Evolutionary conservation across 2,797 vertebrate genomes (phyloP).

Genomic region (Onychomys arenicola): DNA sequence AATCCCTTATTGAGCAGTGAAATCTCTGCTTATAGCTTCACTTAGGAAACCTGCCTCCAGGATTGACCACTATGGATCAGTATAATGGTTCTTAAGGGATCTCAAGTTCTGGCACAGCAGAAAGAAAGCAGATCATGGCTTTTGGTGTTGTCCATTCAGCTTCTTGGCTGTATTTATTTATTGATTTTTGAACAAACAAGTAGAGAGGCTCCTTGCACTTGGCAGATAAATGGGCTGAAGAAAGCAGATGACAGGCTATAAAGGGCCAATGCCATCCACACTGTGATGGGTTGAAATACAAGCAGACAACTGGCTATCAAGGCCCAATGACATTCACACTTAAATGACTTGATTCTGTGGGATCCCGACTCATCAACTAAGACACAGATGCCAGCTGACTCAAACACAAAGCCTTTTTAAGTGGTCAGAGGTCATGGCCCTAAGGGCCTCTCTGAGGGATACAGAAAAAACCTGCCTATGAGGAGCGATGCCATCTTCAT

Average conservation of each 20-base stretch:
- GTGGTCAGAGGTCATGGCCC: neutral
- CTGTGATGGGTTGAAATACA: neutral
- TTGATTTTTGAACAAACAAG: slow-evolving; percentile 54
- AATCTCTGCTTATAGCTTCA: slow-evolving; percentile 60
- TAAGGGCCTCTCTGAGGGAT: neutral
- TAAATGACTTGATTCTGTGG: neutral
- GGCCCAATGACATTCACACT: neutral
- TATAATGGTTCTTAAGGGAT: neutral
- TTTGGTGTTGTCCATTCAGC: neutral
- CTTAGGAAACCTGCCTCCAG: neutral
- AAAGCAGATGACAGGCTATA: slow-evolving; percentile 16
- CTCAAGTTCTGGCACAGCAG: neutral
- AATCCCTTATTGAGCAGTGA: slow-evolving; percentile 34
- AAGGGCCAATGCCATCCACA: neutral
- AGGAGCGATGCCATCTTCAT: neutral
- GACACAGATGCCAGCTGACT: neutral
- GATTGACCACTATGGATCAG: neutral
- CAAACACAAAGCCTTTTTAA: neutral
- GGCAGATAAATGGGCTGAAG: slow-evolving; percentile 17
- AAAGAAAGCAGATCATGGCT: neutral
- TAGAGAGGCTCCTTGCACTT: neutral
- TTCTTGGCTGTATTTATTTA: neutral
- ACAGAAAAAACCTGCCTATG: neutral
- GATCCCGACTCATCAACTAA: neutral
- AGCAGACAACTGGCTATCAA: neutral